Evolutionary conservation across 1,140 invertebrate genomes (phyloP).

Genomic region (Teleogryllus occipitalis): DNA sequence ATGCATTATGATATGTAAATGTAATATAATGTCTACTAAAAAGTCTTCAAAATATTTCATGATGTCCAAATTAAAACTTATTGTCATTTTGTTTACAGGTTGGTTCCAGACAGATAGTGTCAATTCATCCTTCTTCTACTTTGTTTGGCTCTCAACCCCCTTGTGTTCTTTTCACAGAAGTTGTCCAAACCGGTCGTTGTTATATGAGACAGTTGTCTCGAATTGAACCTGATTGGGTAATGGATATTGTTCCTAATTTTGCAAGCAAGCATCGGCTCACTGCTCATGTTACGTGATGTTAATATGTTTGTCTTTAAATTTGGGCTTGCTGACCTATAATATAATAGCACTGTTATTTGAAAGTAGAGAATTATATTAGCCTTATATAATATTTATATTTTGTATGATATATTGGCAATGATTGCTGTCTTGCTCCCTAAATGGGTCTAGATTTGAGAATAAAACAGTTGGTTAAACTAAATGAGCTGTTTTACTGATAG

Average conservation of each 20-base stretch:
- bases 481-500: too few relatives aligned
- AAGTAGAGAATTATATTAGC: too few relatives aligned
- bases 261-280: constrained; percentile 12
- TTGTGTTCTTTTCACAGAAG: constrained; percentile 81
- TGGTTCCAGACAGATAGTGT: constrained; percentile 53
- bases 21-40: background rate
- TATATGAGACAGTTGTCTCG: constrained; percentile 69
- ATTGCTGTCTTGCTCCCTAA: background rate
- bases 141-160: constrained; percentile 64
- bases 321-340: too few relatives aligned
- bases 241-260: constrained; percentile 46
- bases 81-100: constrained; percentile 40
- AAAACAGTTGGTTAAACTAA: too few relatives aligned
- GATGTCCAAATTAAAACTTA: constrained; percentile 1
- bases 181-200: constrained; percentile 74
- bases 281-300: background rate
- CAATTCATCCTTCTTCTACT: constrained; percentile 77
- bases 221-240: constrained; percentile 67
- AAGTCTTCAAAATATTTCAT: background rate
- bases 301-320: too few relatives aligned
- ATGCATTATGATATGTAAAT: constrained; percentile 15
- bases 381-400: background rate
- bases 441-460: too few relatives aligned
- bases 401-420: background rate
- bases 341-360: too few relatives aligned